phyloP scores from a whole-genome alignment of 2,797 vertebrate genomes.

The Coendou prehensilis region DNA sequence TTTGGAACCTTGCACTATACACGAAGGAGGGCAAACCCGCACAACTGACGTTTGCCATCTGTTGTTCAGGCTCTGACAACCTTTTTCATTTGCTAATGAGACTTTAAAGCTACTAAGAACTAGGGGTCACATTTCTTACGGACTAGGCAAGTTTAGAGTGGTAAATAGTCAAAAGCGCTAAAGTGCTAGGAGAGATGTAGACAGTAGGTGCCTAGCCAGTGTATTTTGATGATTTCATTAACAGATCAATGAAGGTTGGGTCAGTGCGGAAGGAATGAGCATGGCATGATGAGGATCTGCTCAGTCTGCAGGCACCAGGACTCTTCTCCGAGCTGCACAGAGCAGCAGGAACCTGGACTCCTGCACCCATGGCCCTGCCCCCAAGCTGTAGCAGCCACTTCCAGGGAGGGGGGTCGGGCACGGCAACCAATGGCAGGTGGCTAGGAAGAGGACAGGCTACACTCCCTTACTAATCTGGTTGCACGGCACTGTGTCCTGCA shows the following conservation, averaged over 20 bases:
- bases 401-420: background rate
- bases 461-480: background rate
- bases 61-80: background rate
- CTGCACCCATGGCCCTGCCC: background rate
- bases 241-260: constrained; percentile 69
- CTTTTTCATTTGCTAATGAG: background rate
- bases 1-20: background rate
- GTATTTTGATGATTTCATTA: constrained; percentile 61
- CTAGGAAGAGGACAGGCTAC: background rate
- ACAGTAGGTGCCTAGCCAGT: background rate
- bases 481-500: background rate
- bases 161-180: background rate
- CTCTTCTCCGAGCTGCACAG: background rate
- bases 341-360: background rate
- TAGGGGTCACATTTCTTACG: background rate
- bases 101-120: constrained; percentile 27
- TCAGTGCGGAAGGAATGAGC: constrained; percentile 14
- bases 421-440: background rate
- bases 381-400: background rate
- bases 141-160: background rate
- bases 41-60: background rate
- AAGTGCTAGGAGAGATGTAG: background rate
- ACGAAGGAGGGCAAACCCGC: background rate
- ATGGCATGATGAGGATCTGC: background rate
- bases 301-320: background rate